Base-by-base conservation (phyloP, 2,888 invertebrate species). In the Zelleria hepariella region DNA sequence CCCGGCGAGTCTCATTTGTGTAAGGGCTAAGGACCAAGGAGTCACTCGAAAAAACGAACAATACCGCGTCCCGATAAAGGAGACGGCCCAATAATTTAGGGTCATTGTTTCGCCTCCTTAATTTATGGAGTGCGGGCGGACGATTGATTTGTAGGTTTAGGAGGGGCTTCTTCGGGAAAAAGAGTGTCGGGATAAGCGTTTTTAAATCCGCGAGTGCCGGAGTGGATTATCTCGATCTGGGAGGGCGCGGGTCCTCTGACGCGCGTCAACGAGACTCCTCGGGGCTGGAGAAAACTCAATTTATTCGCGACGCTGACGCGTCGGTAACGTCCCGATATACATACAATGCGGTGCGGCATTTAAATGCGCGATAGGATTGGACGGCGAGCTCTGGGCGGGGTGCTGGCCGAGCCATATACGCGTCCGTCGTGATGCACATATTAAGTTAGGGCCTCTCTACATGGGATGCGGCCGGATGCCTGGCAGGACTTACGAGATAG, bases 371-470 rank as follows among this genome's bases (percentile, higher is more conserved):
- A 81, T 81, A 82, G 86, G 85, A 86, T 86, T 86, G 86, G 87
- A 74, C 73, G 58, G n/a, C 10, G n/a, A 75, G 86, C 84, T 82
- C 82, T 80, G 79, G 78, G 69, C 68, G 71, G 68, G 49, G 59
- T 27, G 57, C 42, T 42, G 52, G 26, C 58, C 70, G 71, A 69
- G 70, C 87, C 86, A 85, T 86, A 86, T 87, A 86, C 75, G 86
- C 79, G 75, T 64, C 69, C 68, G 77, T 87, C 87, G 87, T 87
- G 87, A 86, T 83, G 87, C 87, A 87, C 86, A 88, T 88, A 88
- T 88, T 88, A 87, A 88, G 86, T 85, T 84, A 79, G 81, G 72
- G 75, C 66, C 65, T 74, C 84, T 86, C 72, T 83, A 85, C 82
- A 86, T 83, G 86, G 73, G 80, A 74, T 73, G 77, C 72, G 72